Base-by-base conservation (phyloP, 2,797 vertebrate species). In the Peromyscus aztecus region DNA sequence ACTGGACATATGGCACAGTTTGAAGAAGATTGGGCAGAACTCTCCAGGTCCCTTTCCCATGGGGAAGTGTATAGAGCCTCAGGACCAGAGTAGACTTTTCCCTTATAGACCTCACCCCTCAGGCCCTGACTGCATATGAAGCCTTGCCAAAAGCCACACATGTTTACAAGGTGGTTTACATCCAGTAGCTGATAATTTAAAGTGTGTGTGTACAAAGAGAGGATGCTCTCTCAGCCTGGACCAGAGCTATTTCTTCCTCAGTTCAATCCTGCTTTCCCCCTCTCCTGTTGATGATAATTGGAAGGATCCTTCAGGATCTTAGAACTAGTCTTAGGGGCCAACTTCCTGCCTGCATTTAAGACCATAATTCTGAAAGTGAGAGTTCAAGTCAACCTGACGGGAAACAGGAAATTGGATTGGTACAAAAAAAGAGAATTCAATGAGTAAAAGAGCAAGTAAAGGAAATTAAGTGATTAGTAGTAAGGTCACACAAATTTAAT, bases 391-490 rank as follows among this genome's bases (percentile, higher is more conserved):
- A 78, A 89, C 75, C 19, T 31, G 31, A 92, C 7, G 2, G 31
- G 31, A 37, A 71, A 8, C 24, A 95, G 40, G 75, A 89, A 91
- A 86, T 71, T 46, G 76, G 49, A 61, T 6, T 77, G 73, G 19
- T 0, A 82, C 37, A 43, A 91, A 63, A 49, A 91, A 37, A 4
- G 23, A 76, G 49, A 78, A 37, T 52, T 85, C 17, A 76, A 65
- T 63, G 12, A 94, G 57, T 10, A 82, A n/a, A 92, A 63, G 40
- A 37, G 4, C n/a, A 94, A 93, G 6, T 24, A 77, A 92, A 90
- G 75, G 43, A 69, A 76, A 76, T 65, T 6, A 61, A 90, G 37
- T 73, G 17, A 73, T 73, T 75, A 75, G 11, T 61, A 73, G 69
- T 57, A 27, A 46, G 77, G 2, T 82, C n/a, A 92, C 3, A 31